Evolutionary conservation across 2,888 invertebrate species (phyloP), one percentile per base, ranked within the genome.

Genomic region (Megamerina dolium): DNA sequence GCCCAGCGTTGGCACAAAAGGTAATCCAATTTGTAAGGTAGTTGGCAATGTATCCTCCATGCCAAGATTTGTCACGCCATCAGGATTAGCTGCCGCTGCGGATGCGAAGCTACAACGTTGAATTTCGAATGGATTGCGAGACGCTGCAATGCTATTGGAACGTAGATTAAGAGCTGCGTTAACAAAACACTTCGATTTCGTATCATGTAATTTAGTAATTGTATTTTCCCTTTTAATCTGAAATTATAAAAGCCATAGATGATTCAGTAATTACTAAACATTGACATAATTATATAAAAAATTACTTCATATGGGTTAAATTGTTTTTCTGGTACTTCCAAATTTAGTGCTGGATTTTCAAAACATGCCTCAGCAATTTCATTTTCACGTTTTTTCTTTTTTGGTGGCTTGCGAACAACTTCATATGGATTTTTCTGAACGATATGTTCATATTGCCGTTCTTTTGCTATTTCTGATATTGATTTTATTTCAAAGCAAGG

Each of bases 241-340:
- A n/a, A n/a, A 8, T 23, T 23, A 3, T 31, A 4, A 31, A 14
- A 31, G 8, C 14, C 6, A 9, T 9, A 6, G 16, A 31, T 16
- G 6, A 23, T 8, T 8, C 6, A 23, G 10, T 23, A 23, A 23
- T 18, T 14, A 20, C 21, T 17, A 3, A 13, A 27, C 4, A 12
- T 12, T 21, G 8, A 9, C 12, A 19, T n/a, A 13, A 32, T 17
- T 35, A 21, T 27, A 41, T 20, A 4, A 26, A n/a, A 13, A 16
- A 45, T 27, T 47, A 66, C 70, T 61, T 72, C 72, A 52, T 64
- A 72, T 0, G 72, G 72, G 63, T 72, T 72, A 26, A 72, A 64
- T 40, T 62, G 57, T 23, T 63, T 70, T 40, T 72, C 72, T 5
- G 70, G 66, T 26, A 65, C 37, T 23, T 71, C 66, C 4, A 72